Percentiles rank a stretch among this genome's conserved stretches.
These are phyloP conservation scores for Melanaphis sacchari DNA, from an alignment of 1,140 invertebrate species.

Conservation along the genomic window DNA sequence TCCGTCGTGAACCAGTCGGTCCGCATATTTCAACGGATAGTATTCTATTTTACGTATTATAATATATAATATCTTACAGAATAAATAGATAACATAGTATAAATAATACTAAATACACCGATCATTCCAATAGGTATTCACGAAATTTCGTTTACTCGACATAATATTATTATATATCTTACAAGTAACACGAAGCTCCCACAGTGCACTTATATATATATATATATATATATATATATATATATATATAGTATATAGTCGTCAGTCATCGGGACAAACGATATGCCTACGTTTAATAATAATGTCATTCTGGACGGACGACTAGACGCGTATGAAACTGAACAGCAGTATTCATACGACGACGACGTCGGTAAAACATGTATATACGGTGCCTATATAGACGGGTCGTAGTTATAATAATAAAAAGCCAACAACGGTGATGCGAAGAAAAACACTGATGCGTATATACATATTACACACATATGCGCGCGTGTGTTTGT, in stretches of 20 bases:
- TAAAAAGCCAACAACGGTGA: neutral
- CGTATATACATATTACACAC: neutral
- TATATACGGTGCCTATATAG: neutral
- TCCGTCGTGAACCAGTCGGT: neutral
- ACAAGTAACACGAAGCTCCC: too few relatives aligned
- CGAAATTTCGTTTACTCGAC: neutral
- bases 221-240: neutral
- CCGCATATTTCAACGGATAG: neutral
- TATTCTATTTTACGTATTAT: too few relatives aligned
- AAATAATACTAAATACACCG: too few relatives aligned
- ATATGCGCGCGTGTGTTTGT: neutral
- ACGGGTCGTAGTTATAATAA: constrained; percentile 3
- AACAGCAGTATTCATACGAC: neutral
- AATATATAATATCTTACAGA: neutral
- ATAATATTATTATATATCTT: neutral
- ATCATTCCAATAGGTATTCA: neutral
- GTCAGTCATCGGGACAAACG: neutral
- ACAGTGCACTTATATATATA: neutral
- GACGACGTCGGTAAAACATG: neutral
- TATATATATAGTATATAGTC: neutral
- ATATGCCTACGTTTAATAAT: constrained; percentile 2
- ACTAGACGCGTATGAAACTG: neutral
- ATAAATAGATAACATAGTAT: too few relatives aligned
- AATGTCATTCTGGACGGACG: neutral
- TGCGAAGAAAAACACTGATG: constrained; percentile 11